Conservation (phyloP, 2,113 vertebrate species). For the Bufo gargarizans region DNA sequence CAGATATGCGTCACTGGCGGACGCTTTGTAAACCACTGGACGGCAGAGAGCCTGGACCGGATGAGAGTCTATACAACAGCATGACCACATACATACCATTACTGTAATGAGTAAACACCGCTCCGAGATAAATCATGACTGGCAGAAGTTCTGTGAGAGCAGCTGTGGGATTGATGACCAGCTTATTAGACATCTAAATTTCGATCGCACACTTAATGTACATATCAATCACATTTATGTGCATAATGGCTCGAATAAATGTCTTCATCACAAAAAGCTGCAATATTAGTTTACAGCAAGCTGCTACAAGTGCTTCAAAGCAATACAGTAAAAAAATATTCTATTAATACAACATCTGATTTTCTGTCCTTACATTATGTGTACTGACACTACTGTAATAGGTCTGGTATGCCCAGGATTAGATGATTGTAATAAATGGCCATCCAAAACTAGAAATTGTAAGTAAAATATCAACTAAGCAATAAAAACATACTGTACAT, state of each 20-base stretch:
- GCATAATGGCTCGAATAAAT: constrained; percentile 38
- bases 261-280: constrained; percentile 28
- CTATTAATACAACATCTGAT: not conserved
- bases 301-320: constrained; percentile 12
- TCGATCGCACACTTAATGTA: constrained; percentile 52
- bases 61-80: constrained; percentile 33
- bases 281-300: constrained; percentile 11
- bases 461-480: not conserved
- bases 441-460: not conserved
- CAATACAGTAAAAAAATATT: not conserved
- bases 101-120: constrained; percentile 36
- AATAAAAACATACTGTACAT: not conserved
- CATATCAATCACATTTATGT: constrained; percentile 56
- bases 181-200: constrained; percentile 52
- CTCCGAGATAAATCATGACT: constrained; percentile 50
- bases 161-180: constrained; percentile 50
- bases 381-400: not conserved
- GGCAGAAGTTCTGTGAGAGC: constrained; percentile 52
- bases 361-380: not conserved
- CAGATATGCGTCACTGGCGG: not conserved
- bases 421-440: not conserved
- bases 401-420: not conserved
- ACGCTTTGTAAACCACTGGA: not conserved
- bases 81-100: constrained; percentile 48
- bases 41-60: not conserved